phyloP scores from a whole-genome alignment of 2,888 invertebrate genomes.

The Bombylius major region DNA sequence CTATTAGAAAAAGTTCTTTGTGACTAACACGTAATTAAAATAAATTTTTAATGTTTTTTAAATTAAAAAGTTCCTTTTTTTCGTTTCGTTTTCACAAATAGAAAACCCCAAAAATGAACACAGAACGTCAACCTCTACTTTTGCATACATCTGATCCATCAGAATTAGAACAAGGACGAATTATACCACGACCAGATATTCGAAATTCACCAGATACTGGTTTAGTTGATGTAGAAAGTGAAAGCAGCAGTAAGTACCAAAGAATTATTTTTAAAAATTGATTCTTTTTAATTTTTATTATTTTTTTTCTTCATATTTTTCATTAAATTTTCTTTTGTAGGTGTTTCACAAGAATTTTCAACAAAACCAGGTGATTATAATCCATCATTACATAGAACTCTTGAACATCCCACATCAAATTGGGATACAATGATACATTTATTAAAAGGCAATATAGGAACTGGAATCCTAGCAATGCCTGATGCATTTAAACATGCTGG shows the following conservation, averaged over 20 bases:
- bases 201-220: conserved; percentile 37
- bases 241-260: conserved; percentile 25
- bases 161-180: conserved; percentile 23
- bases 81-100: background rate
- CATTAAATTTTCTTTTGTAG: conserved; percentile 1
- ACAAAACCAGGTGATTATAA: conserved; percentile 36
- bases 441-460: conserved; percentile 67
- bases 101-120: conserved; percentile 40
- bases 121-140: conserved; percentile 59
- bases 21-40: too few species aligned
- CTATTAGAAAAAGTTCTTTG: too few species aligned
- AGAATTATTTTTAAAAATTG: background rate
- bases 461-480: conserved; percentile 95
- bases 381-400: conserved; percentile 52
- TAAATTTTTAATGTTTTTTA: too few species aligned
- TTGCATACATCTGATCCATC: conserved; percentile 23
- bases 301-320: too few species aligned
- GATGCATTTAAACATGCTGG: conserved; percentile 88
- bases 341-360: conserved; percentile 17
- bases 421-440: conserved; percentile 63
- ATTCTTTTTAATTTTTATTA: too few species aligned
- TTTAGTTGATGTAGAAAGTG: conserved; percentile 34
- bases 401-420: conserved; percentile 72
- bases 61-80: background rate
- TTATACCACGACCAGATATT: conserved; percentile 29